These are phyloP conservation scores for Hypolimnas misippus DNA, from an alignment of 2,888 invertebrate genomes.

Conservation along the genomic window DNA sequence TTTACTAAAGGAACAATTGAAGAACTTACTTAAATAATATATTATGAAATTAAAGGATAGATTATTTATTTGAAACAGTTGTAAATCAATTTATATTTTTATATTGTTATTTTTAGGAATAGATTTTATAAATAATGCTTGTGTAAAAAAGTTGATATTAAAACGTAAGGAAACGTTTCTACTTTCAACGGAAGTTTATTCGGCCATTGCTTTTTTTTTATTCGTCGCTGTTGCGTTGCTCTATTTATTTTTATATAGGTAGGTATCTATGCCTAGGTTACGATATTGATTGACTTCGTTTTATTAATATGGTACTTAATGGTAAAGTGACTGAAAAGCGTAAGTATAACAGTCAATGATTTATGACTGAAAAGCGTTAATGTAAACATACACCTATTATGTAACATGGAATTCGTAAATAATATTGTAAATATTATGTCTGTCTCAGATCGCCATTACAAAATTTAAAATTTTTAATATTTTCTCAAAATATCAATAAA, in stretches of 20 bases:
- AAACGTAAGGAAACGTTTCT: conserved; percentile 48
- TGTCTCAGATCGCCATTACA: too few relatives aligned
- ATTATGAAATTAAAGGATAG: not conserved
- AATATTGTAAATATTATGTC: too few relatives aligned
- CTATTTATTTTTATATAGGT: conserved; percentile 23
- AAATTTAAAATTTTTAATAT: too few relatives aligned
- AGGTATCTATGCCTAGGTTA: conserved; percentile 14
- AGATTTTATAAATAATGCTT: not conserved
- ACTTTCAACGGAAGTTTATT: conserved; percentile 53
- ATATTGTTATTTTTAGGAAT: not conserved
- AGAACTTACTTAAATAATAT: conserved; percentile 36
- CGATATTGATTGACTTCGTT: conserved; percentile 4
- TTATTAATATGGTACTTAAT: not conserved
- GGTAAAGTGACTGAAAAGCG: not conserved
- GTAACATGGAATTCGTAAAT: not conserved
- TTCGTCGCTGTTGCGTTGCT: conserved; percentile 28
- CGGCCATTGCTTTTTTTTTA: conserved; percentile 41
- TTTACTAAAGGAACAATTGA: conserved; percentile 58
- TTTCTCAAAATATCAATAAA: too few relatives aligned
- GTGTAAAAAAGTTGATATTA: conserved; percentile 17
- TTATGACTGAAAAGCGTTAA: not conserved
- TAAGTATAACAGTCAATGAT: not conserved
- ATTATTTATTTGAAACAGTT: not conserved
- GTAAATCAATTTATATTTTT: not conserved
- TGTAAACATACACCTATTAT: not conserved